These are phyloP conservation scores for Brachycybe producta DNA, from an alignment of 2,888 invertebrate genomes.

Conservation along the genomic window DNA sequence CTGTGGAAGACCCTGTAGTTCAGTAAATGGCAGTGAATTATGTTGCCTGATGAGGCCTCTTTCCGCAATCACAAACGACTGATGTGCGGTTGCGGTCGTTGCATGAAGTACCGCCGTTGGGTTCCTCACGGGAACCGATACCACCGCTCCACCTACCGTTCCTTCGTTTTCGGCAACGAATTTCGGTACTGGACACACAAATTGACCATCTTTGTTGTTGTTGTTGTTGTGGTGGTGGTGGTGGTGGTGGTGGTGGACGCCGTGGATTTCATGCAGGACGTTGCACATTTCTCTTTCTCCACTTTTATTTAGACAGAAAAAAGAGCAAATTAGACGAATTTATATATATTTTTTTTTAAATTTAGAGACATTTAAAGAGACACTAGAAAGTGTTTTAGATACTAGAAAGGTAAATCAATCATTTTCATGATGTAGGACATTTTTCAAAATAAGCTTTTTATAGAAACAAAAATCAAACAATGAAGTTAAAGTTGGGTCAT, in stretches of 20 bases:
- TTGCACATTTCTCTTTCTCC: constrained; percentile 8
- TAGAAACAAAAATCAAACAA: no score
- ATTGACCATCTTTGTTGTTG: background rate
- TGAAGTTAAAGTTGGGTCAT: no score
- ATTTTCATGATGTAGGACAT: no score
- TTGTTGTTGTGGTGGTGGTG: background rate
- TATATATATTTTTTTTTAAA: background rate
- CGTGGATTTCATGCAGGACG: constrained; percentile 5
- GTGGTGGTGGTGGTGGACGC: background rate
- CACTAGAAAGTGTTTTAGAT: no score
- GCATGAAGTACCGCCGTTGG: background rate
- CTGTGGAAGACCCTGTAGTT: background rate
- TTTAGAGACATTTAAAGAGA: no score
- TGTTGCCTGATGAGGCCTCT: background rate
- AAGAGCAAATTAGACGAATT: background rate
- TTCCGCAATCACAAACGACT: background rate
- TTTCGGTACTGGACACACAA: background rate
- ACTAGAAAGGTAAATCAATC: no score
- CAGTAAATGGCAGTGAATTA: background rate
- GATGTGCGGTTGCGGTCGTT: background rate
- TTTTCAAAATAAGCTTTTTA: no score
- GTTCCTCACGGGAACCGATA: background rate
- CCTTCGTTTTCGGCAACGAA: background rate
- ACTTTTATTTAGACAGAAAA: background rate
- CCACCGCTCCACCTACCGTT: background rate